These are phyloP conservation scores for Oxytorus armatus DNA, from an alignment of 2,888 invertebrate species.

Conservation along the genomic window DNA sequence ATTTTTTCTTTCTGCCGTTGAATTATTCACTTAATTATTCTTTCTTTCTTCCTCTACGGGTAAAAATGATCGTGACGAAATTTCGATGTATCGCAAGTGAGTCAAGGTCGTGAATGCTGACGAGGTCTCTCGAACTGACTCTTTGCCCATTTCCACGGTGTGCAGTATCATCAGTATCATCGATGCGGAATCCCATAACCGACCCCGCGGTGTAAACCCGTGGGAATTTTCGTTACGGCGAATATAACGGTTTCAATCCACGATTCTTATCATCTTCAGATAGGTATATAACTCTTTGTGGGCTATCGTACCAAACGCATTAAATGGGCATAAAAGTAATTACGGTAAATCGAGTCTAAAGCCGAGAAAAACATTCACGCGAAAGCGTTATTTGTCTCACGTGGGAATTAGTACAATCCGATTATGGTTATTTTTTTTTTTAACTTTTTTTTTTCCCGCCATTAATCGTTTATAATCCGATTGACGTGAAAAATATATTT, in stretches of 20 bases:
- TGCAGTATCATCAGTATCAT: slow-evolving; percentile 41
- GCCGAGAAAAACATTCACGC: slow-evolving; percentile 38
- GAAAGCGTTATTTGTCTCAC: slow-evolving; percentile 36
- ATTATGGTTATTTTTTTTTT: not conserved
- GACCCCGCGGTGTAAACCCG: slow-evolving; percentile 34
- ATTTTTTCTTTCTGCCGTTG: not conserved
- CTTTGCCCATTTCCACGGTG: slow-evolving; percentile 30
- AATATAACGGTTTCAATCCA: slow-evolving; percentile 62
- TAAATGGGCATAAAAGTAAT: slow-evolving; percentile 58
- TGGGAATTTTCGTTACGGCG: slow-evolving; percentile 57
- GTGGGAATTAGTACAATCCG: slow-evolving; percentile 54
- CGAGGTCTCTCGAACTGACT: slow-evolving; percentile 11
- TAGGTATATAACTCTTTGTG: not conserved
- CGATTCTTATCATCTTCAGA: slow-evolving; percentile 54
- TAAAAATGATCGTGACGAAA: slow-evolving; percentile 35
- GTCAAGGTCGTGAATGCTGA: slow-evolving; percentile 61
- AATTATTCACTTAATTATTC: too few relatives aligned
- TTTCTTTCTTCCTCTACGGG: not conserved
- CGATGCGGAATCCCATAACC: slow-evolving; percentile 58
- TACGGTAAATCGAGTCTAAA: slow-evolving; percentile 44
- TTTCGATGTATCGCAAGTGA: slow-evolving; percentile 58
- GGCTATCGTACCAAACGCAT: slow-evolving; percentile 15
- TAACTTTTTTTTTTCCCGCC: not conserved
- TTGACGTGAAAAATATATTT: not conserved
- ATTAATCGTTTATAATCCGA: not conserved